Base-by-base conservation (phyloP, 2,113 vertebrate genomes). In the Pseudopodoces humilis region DNA sequence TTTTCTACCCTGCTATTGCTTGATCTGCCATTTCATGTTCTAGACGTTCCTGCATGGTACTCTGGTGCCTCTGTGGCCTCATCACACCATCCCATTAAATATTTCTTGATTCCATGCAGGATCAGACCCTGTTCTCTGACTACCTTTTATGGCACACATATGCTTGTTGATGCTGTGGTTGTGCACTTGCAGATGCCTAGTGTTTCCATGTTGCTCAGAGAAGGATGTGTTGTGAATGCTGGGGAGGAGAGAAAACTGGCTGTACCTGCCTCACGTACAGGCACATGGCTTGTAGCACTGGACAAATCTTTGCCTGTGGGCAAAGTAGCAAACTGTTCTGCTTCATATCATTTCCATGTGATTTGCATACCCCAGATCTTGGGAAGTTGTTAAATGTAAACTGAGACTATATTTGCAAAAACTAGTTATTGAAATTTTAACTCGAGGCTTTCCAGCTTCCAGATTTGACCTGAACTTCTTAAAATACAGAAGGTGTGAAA, bases 131-230 rank as follows among this genome's bases (percentile, higher is more conserved):
- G 8, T 60, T 58, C 18, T 72, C 46, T 23, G 28, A 11, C 63
- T 67, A 0, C 33, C 12, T 59, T 47, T 56, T 35, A 4, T 0
- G 0, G 24, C 24, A 28, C 20, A 30, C 23, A 16, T 6, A 1
- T 41, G 14, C 25, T 79, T 2, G 0, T 39, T 76, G 33, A 11
- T 64, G 41, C 39, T 75, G 43, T 52, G 39, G 9, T 39, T 49
- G 13, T 50, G 41, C 13, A 72, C 20, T 64, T 87, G 33, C 72
- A n/a, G 6, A 2, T 2, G 3, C 13, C 6, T 41, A 0, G 14
- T 60, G 11, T 58, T 71, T 60, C 22, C 1, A 1, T 10, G 28
- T 30, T 49, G 3, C 31, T 75, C 17, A 28, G 39, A 50, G 60
- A 44, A 46, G 50, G 22, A 7, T 80, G 8, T 50, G 0, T 55